Evolutionary conservation across 2,113 vertebrate genomes (phyloP).

Genomic region (Colistium nudipinnis): DNA sequence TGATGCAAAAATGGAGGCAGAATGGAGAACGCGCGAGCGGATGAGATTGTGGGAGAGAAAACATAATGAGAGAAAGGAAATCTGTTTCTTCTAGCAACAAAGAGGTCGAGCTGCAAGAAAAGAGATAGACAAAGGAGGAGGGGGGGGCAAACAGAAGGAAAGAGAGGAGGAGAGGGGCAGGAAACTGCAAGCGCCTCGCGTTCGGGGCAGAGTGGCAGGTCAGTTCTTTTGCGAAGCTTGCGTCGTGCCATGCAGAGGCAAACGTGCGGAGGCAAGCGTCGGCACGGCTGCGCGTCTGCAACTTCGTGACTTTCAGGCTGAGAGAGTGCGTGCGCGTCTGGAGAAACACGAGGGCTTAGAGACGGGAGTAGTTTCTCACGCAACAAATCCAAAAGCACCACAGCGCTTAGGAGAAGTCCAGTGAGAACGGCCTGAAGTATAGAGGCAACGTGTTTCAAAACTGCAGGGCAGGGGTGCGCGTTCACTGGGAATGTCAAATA

Average conservation of each 20-base stretch:
- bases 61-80: background rate
- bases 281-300: conserved; percentile 15
- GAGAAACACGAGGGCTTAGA: conserved; percentile 10
- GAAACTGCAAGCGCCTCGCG: conserved; percentile 34
- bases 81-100: background rate
- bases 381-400: background rate
- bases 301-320: background rate
- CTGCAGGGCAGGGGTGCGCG: background rate
- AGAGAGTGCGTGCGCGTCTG: background rate
- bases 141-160: background rate
- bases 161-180: background rate
- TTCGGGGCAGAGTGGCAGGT: conserved; percentile 45
- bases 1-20: background rate
- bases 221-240: conserved; percentile 42
- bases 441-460: conserved; percentile 9
- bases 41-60: background rate
- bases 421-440: background rate
- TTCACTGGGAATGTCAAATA: background rate
- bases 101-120: background rate
- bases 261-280: conserved; percentile 38
- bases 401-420: background rate
- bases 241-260: conserved; percentile 23
- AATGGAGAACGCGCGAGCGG: background rate
- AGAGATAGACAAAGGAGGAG: background rate
- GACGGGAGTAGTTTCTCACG: background rate